These are phyloP conservation scores for Metallyticus violacea DNA, from an alignment of 2,888 invertebrate genomes.

Conservation along the genomic window DNA sequence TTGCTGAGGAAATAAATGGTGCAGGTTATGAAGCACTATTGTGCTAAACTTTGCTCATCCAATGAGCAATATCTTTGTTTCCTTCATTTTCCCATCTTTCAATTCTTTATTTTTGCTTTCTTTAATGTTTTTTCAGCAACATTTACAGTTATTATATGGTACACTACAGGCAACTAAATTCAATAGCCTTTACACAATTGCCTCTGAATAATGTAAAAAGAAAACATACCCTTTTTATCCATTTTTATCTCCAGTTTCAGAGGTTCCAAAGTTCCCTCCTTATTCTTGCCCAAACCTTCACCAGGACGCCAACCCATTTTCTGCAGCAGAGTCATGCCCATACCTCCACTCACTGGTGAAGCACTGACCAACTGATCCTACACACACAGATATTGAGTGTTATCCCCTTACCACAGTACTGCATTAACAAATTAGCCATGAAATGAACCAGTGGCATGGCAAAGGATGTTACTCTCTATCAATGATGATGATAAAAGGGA, in stretches of 20 bases:
- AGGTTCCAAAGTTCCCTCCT: slow-evolving; percentile 87
- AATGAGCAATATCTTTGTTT: too few relatives aligned
- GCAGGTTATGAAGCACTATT: too few relatives aligned
- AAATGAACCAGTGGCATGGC: neutral
- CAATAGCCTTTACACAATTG: neutral
- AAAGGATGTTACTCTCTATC: too few relatives aligned
- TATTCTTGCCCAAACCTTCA: slow-evolving; percentile 93
- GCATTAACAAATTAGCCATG: neutral
- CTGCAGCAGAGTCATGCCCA: slow-evolving; percentile 94
- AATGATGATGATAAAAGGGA: too few relatives aligned
- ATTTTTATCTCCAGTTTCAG: slow-evolving; percentile 91
- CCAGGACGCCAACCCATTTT: slow-evolving; percentile 99
- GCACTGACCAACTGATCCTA: slow-evolving; percentile 89
- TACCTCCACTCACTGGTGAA: slow-evolving; percentile 89
- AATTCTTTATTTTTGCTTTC: too few relatives aligned
- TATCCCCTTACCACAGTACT: neutral
- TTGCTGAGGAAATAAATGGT: too few relatives aligned
- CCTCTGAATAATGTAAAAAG: neutral
- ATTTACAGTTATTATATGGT: neutral
- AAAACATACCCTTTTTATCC: slow-evolving; percentile 75
- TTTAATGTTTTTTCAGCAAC: neutral
- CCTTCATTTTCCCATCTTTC: too few relatives aligned
- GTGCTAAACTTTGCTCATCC: too few relatives aligned
- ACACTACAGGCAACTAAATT: neutral
- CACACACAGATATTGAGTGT: neutral